Evolutionary conservation across 2,888 invertebrate species (phyloP).

Genomic region (Copidosoma aretas): DNA sequence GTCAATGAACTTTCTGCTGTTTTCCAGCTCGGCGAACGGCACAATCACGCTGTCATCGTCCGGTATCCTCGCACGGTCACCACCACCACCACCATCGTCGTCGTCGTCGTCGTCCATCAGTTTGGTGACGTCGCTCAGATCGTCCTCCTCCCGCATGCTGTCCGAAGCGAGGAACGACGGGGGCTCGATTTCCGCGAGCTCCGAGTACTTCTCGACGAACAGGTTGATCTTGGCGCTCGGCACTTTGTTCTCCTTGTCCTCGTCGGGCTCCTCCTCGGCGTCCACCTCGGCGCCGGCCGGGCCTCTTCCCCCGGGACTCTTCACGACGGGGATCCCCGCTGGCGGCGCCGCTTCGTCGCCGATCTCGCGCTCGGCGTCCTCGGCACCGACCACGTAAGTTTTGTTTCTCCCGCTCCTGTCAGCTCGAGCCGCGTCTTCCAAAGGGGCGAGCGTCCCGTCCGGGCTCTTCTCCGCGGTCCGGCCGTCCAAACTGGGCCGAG

Average conservation of each 20-base stretch:
- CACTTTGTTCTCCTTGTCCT: conserved; percentile 12
- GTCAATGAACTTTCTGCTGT: too few relatives aligned
- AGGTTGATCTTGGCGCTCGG: background rate
- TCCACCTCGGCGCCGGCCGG: background rate
- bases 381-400: background rate
- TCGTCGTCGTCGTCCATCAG: background rate
- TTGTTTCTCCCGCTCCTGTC: background rate
- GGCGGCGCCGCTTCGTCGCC: background rate
- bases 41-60: too few relatives aligned
- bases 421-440: background rate
- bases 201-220: conserved; percentile 25
- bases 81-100: too few relatives aligned
- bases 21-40: too few relatives aligned
- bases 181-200: conserved; percentile 46
- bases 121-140: background rate
- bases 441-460: too few relatives aligned
- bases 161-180: conserved; percentile 46
- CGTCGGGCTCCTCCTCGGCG: background rate
- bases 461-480: too few relatives aligned
- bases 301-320: background rate
- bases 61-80: too few relatives aligned
- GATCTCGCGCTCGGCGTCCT: background rate
- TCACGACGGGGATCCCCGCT: background rate
- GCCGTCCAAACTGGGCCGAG: too few relatives aligned
- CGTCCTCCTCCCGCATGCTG: conserved; percentile 28